These are phyloP conservation scores for Lates calcarifer DNA, from an alignment of 2,113 vertebrate genomes.

Conservation along the genomic window DNA sequence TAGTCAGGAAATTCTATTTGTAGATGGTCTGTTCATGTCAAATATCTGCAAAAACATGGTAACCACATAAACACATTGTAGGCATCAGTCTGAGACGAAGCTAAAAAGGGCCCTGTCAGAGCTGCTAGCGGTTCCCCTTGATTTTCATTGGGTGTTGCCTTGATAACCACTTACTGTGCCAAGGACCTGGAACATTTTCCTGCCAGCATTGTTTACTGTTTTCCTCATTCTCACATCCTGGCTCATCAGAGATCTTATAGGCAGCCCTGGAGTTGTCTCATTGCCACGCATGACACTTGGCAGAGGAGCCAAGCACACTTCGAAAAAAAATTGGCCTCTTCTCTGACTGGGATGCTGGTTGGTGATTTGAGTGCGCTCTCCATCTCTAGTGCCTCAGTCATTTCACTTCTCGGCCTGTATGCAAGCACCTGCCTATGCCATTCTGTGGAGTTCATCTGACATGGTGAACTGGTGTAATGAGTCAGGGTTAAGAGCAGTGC, in stretches of 20 bases:
- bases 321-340: constrained; percentile 61
- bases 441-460: constrained; percentile 49
- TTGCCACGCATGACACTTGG: constrained; percentile 45
- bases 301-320: constrained; percentile 50
- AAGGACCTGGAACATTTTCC: constrained; percentile 24
- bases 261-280: constrained; percentile 50
- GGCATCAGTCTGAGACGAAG: constrained; percentile 10
- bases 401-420: constrained; percentile 35
- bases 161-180: constrained; percentile 47
- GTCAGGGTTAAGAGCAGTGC: constrained; percentile 47
- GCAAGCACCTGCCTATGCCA: constrained; percentile 22
- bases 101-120: background rate
- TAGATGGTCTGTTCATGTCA: background rate
- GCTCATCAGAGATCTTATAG: constrained; percentile 57
- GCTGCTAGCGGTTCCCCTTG: constrained; percentile 5
- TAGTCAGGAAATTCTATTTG: background rate
- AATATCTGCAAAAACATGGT: background rate
- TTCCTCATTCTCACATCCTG: constrained; percentile 42
- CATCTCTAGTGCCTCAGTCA: constrained; percentile 53
- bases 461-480: constrained; percentile 44
- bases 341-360: constrained; percentile 49
- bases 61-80: background rate
- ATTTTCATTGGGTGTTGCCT: constrained; percentile 40
- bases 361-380: constrained; percentile 54
- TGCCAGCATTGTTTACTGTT: constrained; percentile 37